Base-by-base conservation (phyloP, 2,797 vertebrate species). In the Chromis chromis region DNA sequence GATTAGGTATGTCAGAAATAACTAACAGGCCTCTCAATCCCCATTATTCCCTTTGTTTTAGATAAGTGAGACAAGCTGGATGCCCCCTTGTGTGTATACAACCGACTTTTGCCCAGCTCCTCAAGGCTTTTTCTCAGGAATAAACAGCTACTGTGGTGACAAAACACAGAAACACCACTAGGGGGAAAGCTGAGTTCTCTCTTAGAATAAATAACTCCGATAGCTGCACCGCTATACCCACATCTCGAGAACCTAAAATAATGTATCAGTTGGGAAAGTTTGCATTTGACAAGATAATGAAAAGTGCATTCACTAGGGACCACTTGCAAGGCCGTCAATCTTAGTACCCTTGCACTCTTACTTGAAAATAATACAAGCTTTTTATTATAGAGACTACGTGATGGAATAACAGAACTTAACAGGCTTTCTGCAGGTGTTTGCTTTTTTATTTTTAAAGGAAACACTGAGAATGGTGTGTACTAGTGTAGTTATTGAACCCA, bases 1-100 rank as follows among this genome's bases (percentile, higher is more conserved):
- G n/a, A 81, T 53, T 49, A 59, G 16, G 55, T 50, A 39, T 54
- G 65, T 58, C 39, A 60, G 56, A 65, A 54, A 46, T 36, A 66
- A 74, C 49, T 27, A 57, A 70, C 74, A 57, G 17, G 58, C 48
- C 42, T 59, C 28, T 54, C 53, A 56, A 54, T 68, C 53, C 24
- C 54, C n/a, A 13, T 7, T 0, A 22, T 24, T 61, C 6, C 31
- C 42, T 63, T 55, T 65, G 46, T 49, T 40, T 59, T 36, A 3
- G 49, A 48, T 42, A 33, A 52, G 33, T 12, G 14, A 74, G 25
- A 68, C 10, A 36, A 58, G 67, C 54, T 64, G 59, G 57, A 64
- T 39, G 59, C 19, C 17, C 0, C 1, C 36, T 21, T 56, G 39
- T 62, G 11, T 3, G 27, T 57, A 44, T 22, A 46, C 27, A 31